Percentiles rank a stretch among this genome's conserved stretches.
Evolutionary conservation across 2,888 invertebrate genomes (phyloP).

Genomic region (Leptinotarsa peninsularis): DNA sequence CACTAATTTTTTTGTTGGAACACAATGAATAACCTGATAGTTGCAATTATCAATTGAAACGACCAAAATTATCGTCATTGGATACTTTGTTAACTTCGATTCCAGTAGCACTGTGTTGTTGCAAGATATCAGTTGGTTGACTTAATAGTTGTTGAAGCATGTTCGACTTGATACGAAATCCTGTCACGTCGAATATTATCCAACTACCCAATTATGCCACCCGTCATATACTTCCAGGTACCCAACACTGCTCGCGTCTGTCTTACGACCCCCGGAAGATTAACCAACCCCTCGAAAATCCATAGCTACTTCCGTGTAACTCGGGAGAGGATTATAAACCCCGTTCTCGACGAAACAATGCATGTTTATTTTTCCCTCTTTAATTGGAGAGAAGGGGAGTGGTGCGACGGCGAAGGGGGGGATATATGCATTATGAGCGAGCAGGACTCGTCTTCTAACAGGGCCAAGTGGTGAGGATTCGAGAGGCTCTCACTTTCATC

Average conservation of each 20-base stretch:
- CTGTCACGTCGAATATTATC: background rate
- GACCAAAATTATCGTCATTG: too few species aligned
- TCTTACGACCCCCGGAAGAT: conserved; percentile 33
- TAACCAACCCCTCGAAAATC: conserved; percentile 33
- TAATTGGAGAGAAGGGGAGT: conserved; percentile 23
- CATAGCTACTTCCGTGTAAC: conserved; percentile 31
- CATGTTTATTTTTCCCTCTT: conserved; percentile 45
- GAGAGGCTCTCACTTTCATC: conserved; percentile 41
- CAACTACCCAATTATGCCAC: conserved; percentile 5
- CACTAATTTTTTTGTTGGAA: too few species aligned
- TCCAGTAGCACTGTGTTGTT: too few species aligned
- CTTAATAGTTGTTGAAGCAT: background rate
- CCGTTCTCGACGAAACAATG: conserved; percentile 41
- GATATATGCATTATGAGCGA: background rate
- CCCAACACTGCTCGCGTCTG: conserved; percentile 32
- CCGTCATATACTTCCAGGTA: conserved; percentile 13
- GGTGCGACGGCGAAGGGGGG: background rate
- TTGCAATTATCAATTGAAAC: too few species aligned
- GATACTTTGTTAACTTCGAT: too few species aligned
- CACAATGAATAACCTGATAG: too few species aligned
- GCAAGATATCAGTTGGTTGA: too few species aligned
- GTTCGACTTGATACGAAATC: background rate
- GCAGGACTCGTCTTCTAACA: conserved; percentile 12
- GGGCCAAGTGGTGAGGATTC: conserved; percentile 29
- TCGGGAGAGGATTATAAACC: conserved; percentile 43